These are phyloP conservation scores for Dexiosoma caninum DNA, from an alignment of 2,888 invertebrate genomes.

Conservation along the genomic window DNA sequence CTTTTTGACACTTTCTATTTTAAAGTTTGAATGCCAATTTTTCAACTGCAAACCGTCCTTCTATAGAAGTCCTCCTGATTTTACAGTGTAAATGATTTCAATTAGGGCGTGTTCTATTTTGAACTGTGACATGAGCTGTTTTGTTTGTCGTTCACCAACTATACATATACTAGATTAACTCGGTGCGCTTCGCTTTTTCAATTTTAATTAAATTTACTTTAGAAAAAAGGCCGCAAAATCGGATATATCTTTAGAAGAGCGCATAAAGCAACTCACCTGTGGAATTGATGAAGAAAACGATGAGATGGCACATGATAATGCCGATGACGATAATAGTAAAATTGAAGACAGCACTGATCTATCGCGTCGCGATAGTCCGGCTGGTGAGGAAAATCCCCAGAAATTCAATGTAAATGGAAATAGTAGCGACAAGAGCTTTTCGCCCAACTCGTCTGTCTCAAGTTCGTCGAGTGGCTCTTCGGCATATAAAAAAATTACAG, in stretches of 20 bases:
- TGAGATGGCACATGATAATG: slow-evolving; percentile 65
- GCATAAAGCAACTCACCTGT: slow-evolving; percentile 90
- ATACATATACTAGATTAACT: too few species aligned
- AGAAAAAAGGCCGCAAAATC: slow-evolving; percentile 77
- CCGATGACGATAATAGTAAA: slow-evolving; percentile 64
- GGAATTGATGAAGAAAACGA: slow-evolving; percentile 86
- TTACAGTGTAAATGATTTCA: too few species aligned
- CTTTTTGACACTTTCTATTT: too few species aligned
- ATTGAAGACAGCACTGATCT: slow-evolving; percentile 72
- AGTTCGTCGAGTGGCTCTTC: slow-evolving; percentile 81
- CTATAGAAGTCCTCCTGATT: too few species aligned
- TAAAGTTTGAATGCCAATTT: too few species aligned
- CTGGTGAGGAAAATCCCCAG: slow-evolving; percentile 81
- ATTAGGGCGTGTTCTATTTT: too few species aligned
- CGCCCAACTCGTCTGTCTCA: slow-evolving; percentile 80
- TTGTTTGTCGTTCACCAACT: too few species aligned
- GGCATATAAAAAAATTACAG: slow-evolving; percentile 81
- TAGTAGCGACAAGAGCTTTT: slow-evolving; percentile 80
- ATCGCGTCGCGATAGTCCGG: slow-evolving; percentile 82
- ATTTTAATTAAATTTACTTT: neutral
- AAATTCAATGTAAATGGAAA: slow-evolving; percentile 76
- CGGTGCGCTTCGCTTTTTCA: too few species aligned
- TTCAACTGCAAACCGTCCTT: too few species aligned
- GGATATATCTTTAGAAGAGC: slow-evolving; percentile 89
- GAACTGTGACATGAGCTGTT: too few species aligned